These are phyloP conservation scores for Aspidiotus rigidus DNA, from an alignment of 2,888 invertebrate genomes.

Conservation along the genomic window DNA sequence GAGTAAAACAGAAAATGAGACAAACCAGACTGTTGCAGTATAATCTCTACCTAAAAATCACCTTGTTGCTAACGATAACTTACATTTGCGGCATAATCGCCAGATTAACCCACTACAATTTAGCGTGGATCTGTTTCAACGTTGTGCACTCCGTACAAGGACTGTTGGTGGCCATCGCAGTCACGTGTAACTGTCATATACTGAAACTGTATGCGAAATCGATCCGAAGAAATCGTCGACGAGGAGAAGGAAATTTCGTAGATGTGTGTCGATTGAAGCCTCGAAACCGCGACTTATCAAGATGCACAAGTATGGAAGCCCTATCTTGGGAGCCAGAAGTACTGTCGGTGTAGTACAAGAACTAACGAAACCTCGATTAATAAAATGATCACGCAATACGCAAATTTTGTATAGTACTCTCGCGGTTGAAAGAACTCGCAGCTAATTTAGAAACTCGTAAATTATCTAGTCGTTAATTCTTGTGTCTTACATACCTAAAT, in stretches of 20 bases:
- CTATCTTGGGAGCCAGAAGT: constrained; percentile 35
- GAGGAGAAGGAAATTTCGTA: constrained; percentile 26
- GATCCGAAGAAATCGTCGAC: constrained; percentile 30
- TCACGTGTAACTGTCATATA: constrained; percentile 38
- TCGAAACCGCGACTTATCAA: constrained; percentile 33
- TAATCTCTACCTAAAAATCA: constrained; percentile 37
- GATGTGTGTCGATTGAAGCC: constrained; percentile 28
- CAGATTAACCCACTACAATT: constrained; percentile 35
- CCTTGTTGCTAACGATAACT: constrained; percentile 36
- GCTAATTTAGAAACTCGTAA: too few species aligned
- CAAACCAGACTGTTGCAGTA: constrained; percentile 50
- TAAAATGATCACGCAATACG: too few species aligned
- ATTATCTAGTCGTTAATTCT: too few species aligned
- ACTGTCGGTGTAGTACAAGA: constrained; percentile 26
- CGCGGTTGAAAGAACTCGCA: too few species aligned
- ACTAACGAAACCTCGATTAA: too few species aligned
- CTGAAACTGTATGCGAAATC: constrained; percentile 36
- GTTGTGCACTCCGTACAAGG: constrained; percentile 38
- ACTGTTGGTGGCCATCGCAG: constrained; percentile 37
- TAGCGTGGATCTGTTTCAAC: constrained; percentile 38
- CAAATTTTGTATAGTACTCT: too few species aligned
- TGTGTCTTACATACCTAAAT: too few species aligned
- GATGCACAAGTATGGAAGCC: constrained; percentile 34
- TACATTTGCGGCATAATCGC: constrained; percentile 37
- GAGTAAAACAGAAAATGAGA: constrained; percentile 53